Evolutionary conservation across 2,888 invertebrate genomes (phyloP).

Genomic region (Dendrolimus pini): DNA sequence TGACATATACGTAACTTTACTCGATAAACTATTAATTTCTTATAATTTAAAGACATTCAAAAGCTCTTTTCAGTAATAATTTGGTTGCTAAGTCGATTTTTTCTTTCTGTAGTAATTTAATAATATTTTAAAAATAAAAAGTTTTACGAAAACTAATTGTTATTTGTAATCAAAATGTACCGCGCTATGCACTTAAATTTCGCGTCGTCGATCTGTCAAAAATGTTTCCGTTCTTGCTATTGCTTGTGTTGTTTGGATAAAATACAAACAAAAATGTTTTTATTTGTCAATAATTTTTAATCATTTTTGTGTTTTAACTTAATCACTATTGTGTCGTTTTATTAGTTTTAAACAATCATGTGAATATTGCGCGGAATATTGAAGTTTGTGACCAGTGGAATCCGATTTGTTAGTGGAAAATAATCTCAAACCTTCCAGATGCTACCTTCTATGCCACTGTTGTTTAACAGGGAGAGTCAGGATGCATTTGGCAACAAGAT

Average conservation of each 20-base stretch:
- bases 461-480: slow-evolving; percentile 66
- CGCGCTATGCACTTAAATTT: slow-evolving; percentile 36
- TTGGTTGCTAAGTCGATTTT: neutral
- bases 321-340: slow-evolving; percentile 24
- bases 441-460: slow-evolving; percentile 73
- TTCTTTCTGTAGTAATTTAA: neutral
- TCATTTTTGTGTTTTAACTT: slow-evolving; percentile 28
- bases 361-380: slow-evolving; percentile 26
- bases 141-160: slow-evolving; percentile 1
- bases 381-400: slow-evolving; percentile 27
- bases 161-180: slow-evolving; percentile 41
- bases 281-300: slow-evolving; percentile 21
- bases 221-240: slow-evolving; percentile 47
- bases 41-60: no score
- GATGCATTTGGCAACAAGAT: slow-evolving; percentile 70
- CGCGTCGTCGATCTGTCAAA: slow-evolving; percentile 61
- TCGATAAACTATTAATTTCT: no score
- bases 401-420: slow-evolving; percentile 33
- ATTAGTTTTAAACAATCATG: slow-evolving; percentile 32
- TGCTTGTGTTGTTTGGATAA: slow-evolving; percentile 43
- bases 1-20: no score
- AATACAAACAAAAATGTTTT: slow-evolving; percentile 42
- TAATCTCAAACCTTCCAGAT: slow-evolving; percentile 46
- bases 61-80: no score
- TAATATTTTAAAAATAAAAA: neutral